Evolutionary conservation across 2,888 invertebrate species (phyloP), one percentile per base, ranked within the genome.

Genomic region (Epinotia brunnichana): DNA sequence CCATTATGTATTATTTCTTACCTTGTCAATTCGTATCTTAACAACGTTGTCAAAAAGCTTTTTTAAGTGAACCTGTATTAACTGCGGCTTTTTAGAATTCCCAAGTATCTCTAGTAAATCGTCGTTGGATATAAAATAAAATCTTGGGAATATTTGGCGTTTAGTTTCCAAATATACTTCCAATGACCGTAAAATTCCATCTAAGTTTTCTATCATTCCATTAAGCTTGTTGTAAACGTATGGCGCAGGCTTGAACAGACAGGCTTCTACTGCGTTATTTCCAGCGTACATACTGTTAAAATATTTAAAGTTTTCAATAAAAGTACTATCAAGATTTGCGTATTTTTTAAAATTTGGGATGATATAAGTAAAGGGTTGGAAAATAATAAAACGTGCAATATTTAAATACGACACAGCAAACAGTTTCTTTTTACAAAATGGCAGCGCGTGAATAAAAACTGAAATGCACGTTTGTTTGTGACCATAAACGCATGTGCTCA

Each of bases 81-180:
- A 90, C 80, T 97, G 96, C 0, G 98, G 98, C 79, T 95, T 96
- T 81, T 96, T 97, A 0, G 97, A 96, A 86, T 98, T 97, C 0
- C 97, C 98, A 73, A 98, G 94, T 77, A 98, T 97, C 89, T 98
- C 97, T 66, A 97, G 87, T 78, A 97, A 90, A 83, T 97, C 97
- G 81, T 94, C 93, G 70, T 94, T 94, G 2, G 93, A 95, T 90
- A 91, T 95, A 79, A 95, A 95, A 84, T 95, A 95, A 85, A 95
- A 95, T 78, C 95, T 86, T 15, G 98, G 98, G 87, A 98, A 98
- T 57, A 97, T 85, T 86, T 97, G 96, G n/a, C 98, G 94, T 84
- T 98, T 98, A 0, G 96, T 96, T 90, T 98, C 98, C 75, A 98
- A 92, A 87, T 98, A 98, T 83, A 95, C 95, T 86, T 98, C 98